Evolutionary conservation across 2,113 vertebrate species (phyloP), one percentile per base, ranked within the genome.

Genomic region (Coturnix japonica): DNA sequence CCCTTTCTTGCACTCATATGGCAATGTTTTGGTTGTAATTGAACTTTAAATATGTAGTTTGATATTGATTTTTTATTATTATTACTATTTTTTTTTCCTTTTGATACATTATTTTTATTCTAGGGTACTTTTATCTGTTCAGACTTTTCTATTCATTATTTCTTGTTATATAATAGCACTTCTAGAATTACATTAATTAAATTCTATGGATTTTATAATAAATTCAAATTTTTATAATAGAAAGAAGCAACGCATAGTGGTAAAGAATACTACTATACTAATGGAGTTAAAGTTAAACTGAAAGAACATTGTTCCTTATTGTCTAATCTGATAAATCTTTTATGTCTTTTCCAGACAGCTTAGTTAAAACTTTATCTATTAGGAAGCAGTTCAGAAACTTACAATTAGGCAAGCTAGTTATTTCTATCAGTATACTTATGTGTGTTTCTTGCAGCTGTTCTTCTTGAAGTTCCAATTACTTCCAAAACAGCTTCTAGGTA

Each of bases 251-350:
- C 18, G 63, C 51, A 56, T 7, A 89, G 22, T 56, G 89, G 39
- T 78, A 87, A 90, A 76, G 19, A 65, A 53, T 25, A 57, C 31
- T 82, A 37, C 44, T 65, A 53, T 22, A 71, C 25, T 46, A 61
- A 12, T 20, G 76, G 30, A 88, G 25, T 71, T 93, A 95, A 87
- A 89, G 91, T 91, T 71, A 87, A 88, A 71, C 66, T 69, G 41
- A 57, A 86, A 92, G 43, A 74, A 83, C 60, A 44, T 84, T 84
- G 44, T 43, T 92, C 87, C 65, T 92, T 61, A 44, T 61, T 87
- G 85, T 80, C 59, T 85, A 87, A 80, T 88, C 87, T 92, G 26
- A 43, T 90, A 72, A 94, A 90, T 86, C 28, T 94, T 93, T 92
- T 74, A 94, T 84, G 14, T 1, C 81, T 81, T 92, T 63, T 25